A percentile compares a stretch with the other conserved stretches of the same genome.
Conservation (phyloP, 1,140 invertebrate genomes). For the Psix sp. region DNA sequence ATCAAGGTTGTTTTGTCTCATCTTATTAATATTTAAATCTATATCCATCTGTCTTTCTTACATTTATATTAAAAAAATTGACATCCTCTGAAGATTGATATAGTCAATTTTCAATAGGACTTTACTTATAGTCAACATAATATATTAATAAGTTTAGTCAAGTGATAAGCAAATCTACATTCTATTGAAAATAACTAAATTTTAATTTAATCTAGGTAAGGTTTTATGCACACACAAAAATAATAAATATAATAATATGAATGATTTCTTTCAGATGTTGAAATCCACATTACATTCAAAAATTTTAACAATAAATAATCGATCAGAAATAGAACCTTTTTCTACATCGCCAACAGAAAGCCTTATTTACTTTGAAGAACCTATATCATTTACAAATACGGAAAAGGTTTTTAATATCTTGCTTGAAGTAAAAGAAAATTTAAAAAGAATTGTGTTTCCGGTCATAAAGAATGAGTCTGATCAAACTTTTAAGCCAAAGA, state of each 20-base stretch:
- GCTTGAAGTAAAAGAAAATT: conserved; percentile 2
- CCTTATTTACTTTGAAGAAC: conserved; percentile 59
- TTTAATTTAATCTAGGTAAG: no score
- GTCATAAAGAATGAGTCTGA: conserved; percentile 37
- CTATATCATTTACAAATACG: conserved; percentile 10
- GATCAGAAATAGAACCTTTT: conserved; percentile 80
- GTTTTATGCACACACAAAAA: no score
- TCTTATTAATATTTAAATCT: background rate
- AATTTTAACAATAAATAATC: conserved; percentile 83
- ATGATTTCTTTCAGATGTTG: conserved; percentile 73
- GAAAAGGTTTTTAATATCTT: conserved; percentile 25
- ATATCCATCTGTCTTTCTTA: no score
- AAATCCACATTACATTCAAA: conserved; percentile 85
- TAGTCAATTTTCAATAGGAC: no score
- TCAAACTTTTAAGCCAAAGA: conserved; percentile 54
- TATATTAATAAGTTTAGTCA: no score
- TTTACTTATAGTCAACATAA: no score
- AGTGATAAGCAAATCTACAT: no score
- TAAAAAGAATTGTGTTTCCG: conserved; percentile 20
- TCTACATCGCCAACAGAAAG: conserved; percentile 81
- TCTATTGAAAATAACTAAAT: background rate
- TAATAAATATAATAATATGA: conserved; percentile 7
- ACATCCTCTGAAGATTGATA: no score
- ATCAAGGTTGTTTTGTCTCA: background rate
- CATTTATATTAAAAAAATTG: no score